Base-by-base conservation (phyloP, 1,140 invertebrate species). In the Drepana arcuata region DNA sequence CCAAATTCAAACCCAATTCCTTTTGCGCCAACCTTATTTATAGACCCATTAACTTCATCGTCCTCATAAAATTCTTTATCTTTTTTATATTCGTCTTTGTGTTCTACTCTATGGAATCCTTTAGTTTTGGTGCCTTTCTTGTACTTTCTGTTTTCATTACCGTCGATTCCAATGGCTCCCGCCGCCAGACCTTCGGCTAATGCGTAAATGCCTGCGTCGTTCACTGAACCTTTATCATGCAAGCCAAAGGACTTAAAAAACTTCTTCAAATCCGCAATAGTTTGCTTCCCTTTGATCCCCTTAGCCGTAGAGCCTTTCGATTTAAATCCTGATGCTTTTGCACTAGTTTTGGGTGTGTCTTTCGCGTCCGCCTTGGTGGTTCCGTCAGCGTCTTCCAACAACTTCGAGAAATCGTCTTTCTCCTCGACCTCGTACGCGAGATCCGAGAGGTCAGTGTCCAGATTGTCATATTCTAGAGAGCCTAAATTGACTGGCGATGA, bases 61-160 rank as follows among this genome's bases (percentile, higher is more conserved):
- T 90, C 86, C 60, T 90, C 89, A 60, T 91, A 91, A 74, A 91
- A 91, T 35, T 86, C 84, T 34, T 88, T 88, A 41, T 90, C 86
- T 62, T 92, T 91, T 56, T 91, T 88, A 62, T 88, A 92, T 63
- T 92, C 90, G 58, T 92, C 89, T 65, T 91, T 91, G 48, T 87
- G 89, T 41, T 89, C 88, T 2, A 90, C 84, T 49, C 87, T 89
- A 58, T 90, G 89, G 57, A 85, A 91, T 11, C 90, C 90, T 14
- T 81, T 87, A 1, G 88, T 90, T 61, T 89, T 89, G 2, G 87
- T 85, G 0, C 90, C 90, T 63, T 90, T 91, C 54, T 86, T 88
- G 60, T 88, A 88, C 16, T 69, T 75, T 11, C 74, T 70, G 2
- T 72, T 71, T 52, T 84, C 69, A 12, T 72, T 71, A 13, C 74